Evolutionary conservation across 2,888 invertebrate species (phyloP).

Genomic region (Hanleya hanleyi): DNA sequence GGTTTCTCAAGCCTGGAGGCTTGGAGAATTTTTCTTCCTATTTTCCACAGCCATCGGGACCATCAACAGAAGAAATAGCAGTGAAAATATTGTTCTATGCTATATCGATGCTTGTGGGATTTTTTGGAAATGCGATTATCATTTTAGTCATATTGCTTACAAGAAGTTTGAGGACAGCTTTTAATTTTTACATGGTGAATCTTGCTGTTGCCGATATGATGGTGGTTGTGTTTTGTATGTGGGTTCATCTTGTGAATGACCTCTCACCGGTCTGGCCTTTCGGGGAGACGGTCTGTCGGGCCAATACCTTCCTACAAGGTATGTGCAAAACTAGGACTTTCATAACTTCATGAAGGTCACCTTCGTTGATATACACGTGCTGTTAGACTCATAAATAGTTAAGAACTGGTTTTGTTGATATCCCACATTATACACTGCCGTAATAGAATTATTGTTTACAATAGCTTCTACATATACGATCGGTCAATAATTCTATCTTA

Average conservation of each 20-base stretch:
- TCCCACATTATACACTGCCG: too few relatives aligned
- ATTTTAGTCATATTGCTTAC: conserved; percentile 37
- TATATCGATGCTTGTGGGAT: conserved; percentile 51
- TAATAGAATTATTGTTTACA: too few relatives aligned
- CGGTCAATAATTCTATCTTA: too few relatives aligned
- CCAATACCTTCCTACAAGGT: conserved; percentile 49
- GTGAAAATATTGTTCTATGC: conserved; percentile 59
- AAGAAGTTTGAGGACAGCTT: conserved; percentile 47
- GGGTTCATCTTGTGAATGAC: conserved; percentile 41
- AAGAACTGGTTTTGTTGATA: too few relatives aligned
- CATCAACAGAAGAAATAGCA: conserved; percentile 44
- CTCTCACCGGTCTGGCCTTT: conserved; percentile 35
- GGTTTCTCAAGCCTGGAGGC: neutral
- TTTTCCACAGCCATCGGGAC: neutral
- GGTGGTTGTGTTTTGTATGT: conserved; percentile 42
- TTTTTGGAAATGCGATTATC: conserved; percentile 46
- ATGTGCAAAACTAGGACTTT: neutral
- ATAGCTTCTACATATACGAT: too few relatives aligned
- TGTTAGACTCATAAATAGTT: neutral
- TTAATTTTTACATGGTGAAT: conserved; percentile 47
- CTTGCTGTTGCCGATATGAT: conserved; percentile 42
- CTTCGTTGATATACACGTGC: neutral
- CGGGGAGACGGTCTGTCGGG: conserved; percentile 40
- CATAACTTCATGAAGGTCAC: neutral
- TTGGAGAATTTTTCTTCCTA: neutral